phyloP scores from a whole-genome alignment of 2,797 vertebrate species.

The Epinephelus malabaricus region DNA sequence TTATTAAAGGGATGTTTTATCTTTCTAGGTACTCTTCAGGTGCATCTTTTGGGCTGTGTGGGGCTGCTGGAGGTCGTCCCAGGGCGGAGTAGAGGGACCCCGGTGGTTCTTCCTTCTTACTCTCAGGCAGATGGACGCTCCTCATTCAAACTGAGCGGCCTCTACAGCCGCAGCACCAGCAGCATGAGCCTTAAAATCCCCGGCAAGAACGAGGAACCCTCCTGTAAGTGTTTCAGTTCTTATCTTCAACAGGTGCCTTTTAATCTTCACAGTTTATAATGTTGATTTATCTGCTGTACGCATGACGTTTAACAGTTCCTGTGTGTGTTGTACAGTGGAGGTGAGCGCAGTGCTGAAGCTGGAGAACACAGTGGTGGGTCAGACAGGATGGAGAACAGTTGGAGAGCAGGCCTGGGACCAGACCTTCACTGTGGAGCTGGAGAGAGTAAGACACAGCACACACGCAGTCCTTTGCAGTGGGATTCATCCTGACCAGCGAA shows the following conservation, averaged over 20 bases:
- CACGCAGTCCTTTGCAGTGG: neutral
- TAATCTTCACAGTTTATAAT: neutral
- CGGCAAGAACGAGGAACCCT: constrained; percentile 88
- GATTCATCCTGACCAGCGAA: neutral
- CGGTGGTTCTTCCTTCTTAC: constrained; percentile 82
- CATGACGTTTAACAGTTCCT: neutral
- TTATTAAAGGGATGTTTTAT: neutral
- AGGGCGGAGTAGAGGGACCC: constrained; percentile 82
- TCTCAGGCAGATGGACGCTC: constrained; percentile 86
- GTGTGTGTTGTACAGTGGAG: constrained; percentile 83
- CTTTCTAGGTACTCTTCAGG: constrained; percentile 89
- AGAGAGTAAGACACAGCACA: constrained; percentile 85
- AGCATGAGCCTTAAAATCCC: constrained; percentile 90
- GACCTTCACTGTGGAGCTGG: constrained; percentile 90
- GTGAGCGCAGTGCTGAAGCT: constrained; percentile 92
- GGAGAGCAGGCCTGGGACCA: constrained; percentile 91
- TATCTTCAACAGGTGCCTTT: neutral
- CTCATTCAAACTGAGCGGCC: constrained; percentile 88
- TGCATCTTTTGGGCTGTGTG: constrained; percentile 88
- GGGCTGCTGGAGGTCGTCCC: constrained; percentile 90
- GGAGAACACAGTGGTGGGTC: constrained; percentile 92
- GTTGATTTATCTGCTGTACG: too few relatives aligned
- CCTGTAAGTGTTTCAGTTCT: constrained; percentile 73
- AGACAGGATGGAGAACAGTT: constrained; percentile 90
- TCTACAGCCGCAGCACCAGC: constrained; percentile 90